Conservation (phyloP, 2,888 invertebrate species). For the Corythucha ciliata region DNA sequence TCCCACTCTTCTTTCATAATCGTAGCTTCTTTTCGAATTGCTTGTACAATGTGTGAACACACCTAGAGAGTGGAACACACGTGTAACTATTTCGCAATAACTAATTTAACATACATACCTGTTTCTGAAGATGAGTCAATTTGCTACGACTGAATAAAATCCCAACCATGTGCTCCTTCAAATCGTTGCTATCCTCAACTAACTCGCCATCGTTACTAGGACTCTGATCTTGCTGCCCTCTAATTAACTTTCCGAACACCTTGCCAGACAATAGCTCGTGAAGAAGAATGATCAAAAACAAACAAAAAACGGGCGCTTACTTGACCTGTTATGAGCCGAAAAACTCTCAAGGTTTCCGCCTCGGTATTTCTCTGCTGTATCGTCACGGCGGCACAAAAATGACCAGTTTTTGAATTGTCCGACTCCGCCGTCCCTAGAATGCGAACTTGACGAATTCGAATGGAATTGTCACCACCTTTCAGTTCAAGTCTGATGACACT, state of each 20-base stretch:
- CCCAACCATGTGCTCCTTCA: conserved; percentile 93
- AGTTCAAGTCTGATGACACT: conserved; percentile 67
- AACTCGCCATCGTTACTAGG: conserved; percentile 42
- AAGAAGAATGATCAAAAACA: conserved; percentile 1
- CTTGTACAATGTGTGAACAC: conserved; percentile 80
- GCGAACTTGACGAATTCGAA: conserved; percentile 76
- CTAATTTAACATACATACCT: conserved; percentile 47
- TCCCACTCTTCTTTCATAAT: conserved; percentile 90
- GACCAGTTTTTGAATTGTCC: conserved; percentile 45
- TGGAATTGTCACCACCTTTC: conserved; percentile 82
- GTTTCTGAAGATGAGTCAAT: conserved; percentile 83
- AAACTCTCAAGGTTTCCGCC: conserved; percentile 82
- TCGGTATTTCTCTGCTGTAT: conserved; percentile 84
- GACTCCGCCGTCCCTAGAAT: conserved; percentile 56
- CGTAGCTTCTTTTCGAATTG: conserved; percentile 79
- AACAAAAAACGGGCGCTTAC: conserved; percentile 41
- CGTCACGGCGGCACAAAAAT: conserved; percentile 46
- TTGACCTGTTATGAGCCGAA: conserved; percentile 82
- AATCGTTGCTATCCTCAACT: conserved; percentile 51
- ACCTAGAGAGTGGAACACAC: conserved; percentile 48
- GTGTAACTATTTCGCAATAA: background rate
- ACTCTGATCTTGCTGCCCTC: conserved; percentile 54
- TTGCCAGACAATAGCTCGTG: conserved; percentile 38
- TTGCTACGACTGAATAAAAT: conserved; percentile 91
- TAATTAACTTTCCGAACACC: conserved; percentile 84